Evolutionary conservation across 2,888 invertebrate genomes (phyloP).

Genomic region (Achlya flavicornis): DNA sequence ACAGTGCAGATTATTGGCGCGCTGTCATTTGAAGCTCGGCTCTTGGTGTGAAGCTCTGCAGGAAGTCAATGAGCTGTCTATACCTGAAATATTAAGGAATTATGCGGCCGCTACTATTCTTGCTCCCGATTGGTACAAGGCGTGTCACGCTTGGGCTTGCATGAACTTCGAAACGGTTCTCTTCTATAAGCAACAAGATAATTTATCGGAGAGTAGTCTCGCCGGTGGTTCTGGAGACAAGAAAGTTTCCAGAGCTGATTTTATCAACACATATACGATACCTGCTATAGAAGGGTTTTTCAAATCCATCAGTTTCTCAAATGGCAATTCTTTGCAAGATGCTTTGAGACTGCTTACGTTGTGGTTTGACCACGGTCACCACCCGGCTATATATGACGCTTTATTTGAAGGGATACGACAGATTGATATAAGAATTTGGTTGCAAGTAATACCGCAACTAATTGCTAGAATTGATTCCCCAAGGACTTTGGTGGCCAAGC

Average conservation of each 20-base stretch:
- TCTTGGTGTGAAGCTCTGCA: constrained; percentile 96
- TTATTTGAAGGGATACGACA: constrained; percentile 95
- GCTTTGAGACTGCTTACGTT: constrained; percentile 96
- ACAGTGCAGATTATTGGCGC: constrained; percentile 85
- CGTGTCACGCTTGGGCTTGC: constrained; percentile 99
- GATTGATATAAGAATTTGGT: constrained; percentile 98
- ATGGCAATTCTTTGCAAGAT: constrained; percentile 97
- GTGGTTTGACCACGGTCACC: constrained; percentile 99
- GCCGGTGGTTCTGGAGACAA: constrained; percentile 75
- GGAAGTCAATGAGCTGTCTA: constrained; percentile 91
- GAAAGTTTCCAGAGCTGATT: constrained; percentile 71
- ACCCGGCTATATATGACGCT: constrained; percentile 96
- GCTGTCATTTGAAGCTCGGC: constrained; percentile 96
- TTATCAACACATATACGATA: constrained; percentile 87
- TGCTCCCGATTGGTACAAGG: constrained; percentile 96
- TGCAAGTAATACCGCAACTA: constrained; percentile 99
- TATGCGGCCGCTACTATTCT: constrained; percentile 92
- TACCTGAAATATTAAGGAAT: constrained; percentile 89
- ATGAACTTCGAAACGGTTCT: constrained; percentile 98
- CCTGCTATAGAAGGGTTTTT: constrained; percentile 98
- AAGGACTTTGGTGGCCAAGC: constrained; percentile 92
- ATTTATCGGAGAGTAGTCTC: constrained; percentile 71
- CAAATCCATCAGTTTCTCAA: constrained; percentile 95
- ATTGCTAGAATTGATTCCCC: constrained; percentile 99
- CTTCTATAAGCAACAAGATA: constrained; percentile 83